Evolutionary conservation across 2,888 invertebrate genomes (phyloP), one percentile per base, ranked within the genome.

Genomic region (Noctuana brunneofusca): DNA sequence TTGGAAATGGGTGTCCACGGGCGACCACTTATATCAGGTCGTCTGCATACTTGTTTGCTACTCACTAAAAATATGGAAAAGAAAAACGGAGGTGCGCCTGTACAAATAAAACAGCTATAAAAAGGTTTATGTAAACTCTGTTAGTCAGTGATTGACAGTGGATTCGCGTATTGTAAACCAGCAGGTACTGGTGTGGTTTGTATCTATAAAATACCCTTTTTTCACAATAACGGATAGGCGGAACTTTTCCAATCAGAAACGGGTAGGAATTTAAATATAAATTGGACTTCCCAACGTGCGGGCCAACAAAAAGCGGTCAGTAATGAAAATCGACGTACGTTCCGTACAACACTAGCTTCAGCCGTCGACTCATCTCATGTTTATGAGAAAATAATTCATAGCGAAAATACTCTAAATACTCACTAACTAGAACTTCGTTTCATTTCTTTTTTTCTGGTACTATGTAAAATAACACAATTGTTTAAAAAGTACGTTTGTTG

Each of bases 241-340:
- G 70, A 77, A 76, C 75, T 77, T 77, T 77, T 77, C 73, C 77
- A 75, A 76, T 77, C 73, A 71, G 72, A 69, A 74, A 69, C 72
- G 72, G 72, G 69, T 69, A 68, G 68, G 69, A 72, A 78, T 78
- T 80, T 79, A 76, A 81, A 81, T 78, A 76, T 76, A 81, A 82
- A 82, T 80, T 71, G 75, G 73, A 74, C 69, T 75, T 75, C 68
- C 69, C 70, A 74, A 73, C 48, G 68, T 72, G 70, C 69, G 71
- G 71, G 67, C 72, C 65, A 67, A 79, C 80, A 81, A 81, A 86
- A 81, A 79, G 80, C 78, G 80, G 79, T 77, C 78, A 79, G 75
- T 83, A 86, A 86, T 85, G 84, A 84, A 84, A 84, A 87, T 85
- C 73, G 86, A 86, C 87, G 75, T 79, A 76, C 79, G 80, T 75